Base-by-base conservation (phyloP, 2,797 vertebrate genomes). In the Mormyrus hasselquistii region DNA sequence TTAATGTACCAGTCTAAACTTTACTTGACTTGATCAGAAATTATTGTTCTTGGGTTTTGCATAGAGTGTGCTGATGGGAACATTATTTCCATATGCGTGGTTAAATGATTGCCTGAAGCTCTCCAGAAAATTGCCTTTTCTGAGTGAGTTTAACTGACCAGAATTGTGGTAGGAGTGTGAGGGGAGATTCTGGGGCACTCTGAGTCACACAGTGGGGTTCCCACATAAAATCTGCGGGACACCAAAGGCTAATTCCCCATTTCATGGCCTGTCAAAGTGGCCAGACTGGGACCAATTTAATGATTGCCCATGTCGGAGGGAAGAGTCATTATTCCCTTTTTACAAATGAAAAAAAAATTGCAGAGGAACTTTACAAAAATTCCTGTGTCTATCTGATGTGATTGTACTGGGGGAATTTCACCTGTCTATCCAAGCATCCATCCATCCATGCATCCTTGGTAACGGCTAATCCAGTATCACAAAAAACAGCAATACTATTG, bases 1-100 rank as follows among this genome's bases (percentile, higher is more conserved):
- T 19, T 79, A 55, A 82, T 88, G 76, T 88, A 86, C 89, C 88
- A 73, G 89, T 85, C 22, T 8, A 62, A 59, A 73, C 87, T 25
- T 73, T 44, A 89, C 50, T 69, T 90, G 89, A 91, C 87, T 19
- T 82, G 86, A 76, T 89, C 62, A 65, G 83, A 88, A 88, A 90
- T 88, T 19, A 87, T 38, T 62, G 73, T 88, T 65, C 34, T n/a
- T 76, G 82, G 79, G 69, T 38, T 62, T 88, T 89, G 55, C 88
- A 49, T 16, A 14, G 55, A 86, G 7, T 55, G 59, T 87, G 86
- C 85, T 89, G 87, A 88, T 90, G 69, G 57, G 76, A 44, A 55
- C 16, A 73, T 76, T 89, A 91, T 92, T 90, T 90, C 84, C 22
- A 69, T 88, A 69, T 88, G 76, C 87, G 83, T 52, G 44, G 38